These are phyloP conservation scores for Amblyjoppa fuscipennis DNA, from an alignment of 2,888 invertebrate genomes.

Conservation along the genomic window DNA sequence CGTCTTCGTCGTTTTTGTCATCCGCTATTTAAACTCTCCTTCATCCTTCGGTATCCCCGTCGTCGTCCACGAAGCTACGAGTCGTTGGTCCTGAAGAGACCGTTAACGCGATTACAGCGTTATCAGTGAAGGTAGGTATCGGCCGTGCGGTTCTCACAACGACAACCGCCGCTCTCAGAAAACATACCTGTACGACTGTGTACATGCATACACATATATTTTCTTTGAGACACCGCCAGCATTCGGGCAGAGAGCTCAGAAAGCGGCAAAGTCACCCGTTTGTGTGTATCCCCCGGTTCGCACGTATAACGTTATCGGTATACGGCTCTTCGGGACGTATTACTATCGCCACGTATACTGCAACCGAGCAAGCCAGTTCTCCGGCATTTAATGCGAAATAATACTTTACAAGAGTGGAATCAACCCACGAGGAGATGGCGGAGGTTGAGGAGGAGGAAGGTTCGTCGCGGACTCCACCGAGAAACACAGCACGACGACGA, in stretches of 20 bases:
- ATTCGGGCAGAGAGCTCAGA: not conserved
- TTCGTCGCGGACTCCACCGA: conserved; percentile 39
- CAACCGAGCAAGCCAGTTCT: conserved; percentile 33
- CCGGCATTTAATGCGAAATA: conserved; percentile 64
- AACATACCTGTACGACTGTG: not conserved
- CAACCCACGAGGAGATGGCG: conserved; percentile 18
- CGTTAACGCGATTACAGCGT: conserved; percentile 53
- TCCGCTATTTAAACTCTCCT: conserved; percentile 37
- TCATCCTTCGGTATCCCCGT: conserved; percentile 22
- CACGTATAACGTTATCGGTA: conserved; percentile 16
- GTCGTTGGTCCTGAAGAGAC: conserved; percentile 50
- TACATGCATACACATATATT: conserved; percentile 5
- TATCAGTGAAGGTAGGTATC: conserved; percentile 38
- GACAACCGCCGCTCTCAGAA: conserved; percentile 2
- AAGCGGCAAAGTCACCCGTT: conserved; percentile 29
- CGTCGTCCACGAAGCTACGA: conserved; percentile 28
- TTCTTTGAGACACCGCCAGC: conserved; percentile 3
- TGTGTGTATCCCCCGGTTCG: conserved; percentile 13
- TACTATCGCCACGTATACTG: conserved; percentile 6
- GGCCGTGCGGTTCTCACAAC: conserved; percentile 33
- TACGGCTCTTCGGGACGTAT: not conserved
- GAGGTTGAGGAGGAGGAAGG: conserved; percentile 28
- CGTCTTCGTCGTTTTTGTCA: conserved; percentile 28
- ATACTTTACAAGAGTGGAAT: conserved; percentile 55
- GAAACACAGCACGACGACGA: conserved; percentile 60